Base-by-base conservation (phyloP, 2,113 vertebrate genomes). In the Bufo gargarizans region DNA sequence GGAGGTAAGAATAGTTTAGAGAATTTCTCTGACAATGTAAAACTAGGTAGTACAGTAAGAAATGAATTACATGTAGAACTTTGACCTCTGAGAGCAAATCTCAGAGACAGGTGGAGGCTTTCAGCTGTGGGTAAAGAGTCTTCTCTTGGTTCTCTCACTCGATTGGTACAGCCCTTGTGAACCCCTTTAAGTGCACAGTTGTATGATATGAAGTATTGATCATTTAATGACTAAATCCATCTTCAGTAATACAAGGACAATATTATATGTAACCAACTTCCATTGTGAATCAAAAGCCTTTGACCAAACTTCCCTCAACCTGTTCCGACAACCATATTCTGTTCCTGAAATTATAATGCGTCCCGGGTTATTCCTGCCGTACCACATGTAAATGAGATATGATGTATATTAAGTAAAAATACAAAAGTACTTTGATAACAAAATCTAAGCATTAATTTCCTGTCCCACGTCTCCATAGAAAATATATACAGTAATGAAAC, bases 401-500 rank as follows among this genome's bases (percentile, higher is more conserved):
- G 56, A 86, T 86, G 61, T 79, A 86, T 79, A 63, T 79, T 86
- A 86, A 69, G 45, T 33, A 87, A 80, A 71, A 58, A 74, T 58
- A 84, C 65, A 45, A 55, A 82, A n/a, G 50, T 74, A 61, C 65
- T 58, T 58, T 74, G 79, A 88, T 82, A 45, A 45, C 77, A 88
- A 82, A 88, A 81, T 58, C 77, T 56, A 22, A 59, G 65, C 79
- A 82, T 82, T 56, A 69, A 82, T 82, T 80, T 61, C 20, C 77
- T 53, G 53, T 47, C 61, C 72, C 82, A 71, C 81, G 55, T 58
- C 49, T 84, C 17, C 58, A 69, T 53, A 53, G 56, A 67, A 84
- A 77, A 88, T 58, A 72, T 88, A 88, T 88, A 83, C 87, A 89
- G 83, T 84, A 84, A 89, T 78, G 59, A 50, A 89, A 84, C 65